Conservation (phyloP, 2,888 invertebrate genomes). For the Orthosia incerta region DNA sequence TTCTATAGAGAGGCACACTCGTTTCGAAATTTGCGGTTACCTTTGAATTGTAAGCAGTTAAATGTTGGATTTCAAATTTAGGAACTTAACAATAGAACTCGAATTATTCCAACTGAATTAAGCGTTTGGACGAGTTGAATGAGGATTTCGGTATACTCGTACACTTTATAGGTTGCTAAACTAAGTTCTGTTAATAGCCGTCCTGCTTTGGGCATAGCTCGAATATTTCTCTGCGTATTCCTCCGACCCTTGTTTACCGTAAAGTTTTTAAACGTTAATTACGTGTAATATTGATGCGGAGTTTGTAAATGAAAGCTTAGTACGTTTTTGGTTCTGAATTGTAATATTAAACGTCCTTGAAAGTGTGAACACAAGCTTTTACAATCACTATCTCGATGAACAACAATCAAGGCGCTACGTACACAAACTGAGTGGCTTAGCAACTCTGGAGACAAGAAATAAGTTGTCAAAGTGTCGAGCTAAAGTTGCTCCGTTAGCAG, state of each 20-base stretch:
- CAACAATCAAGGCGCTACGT: conserved; percentile 83
- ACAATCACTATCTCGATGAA: conserved; percentile 73
- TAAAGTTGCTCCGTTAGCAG: conserved; percentile 88
- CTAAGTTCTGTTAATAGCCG: conserved; percentile 84
- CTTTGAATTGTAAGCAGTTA: conserved; percentile 90
- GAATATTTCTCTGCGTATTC: conserved; percentile 77
- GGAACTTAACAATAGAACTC: conserved; percentile 89
- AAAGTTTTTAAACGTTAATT: conserved; percentile 68
- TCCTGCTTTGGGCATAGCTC: conserved; percentile 79
- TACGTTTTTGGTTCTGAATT: conserved; percentile 53
- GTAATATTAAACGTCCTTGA: conserved; percentile 60
- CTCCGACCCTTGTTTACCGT: conserved; percentile 69
- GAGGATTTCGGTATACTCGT: conserved; percentile 87
- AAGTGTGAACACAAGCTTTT: conserved; percentile 62
- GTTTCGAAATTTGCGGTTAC: conserved; percentile 89
- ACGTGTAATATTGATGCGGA: conserved; percentile 57
- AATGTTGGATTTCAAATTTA: conserved; percentile 89
- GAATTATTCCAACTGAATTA: conserved; percentile 89
- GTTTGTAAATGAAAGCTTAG: conserved; percentile 43
- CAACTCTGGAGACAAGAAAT: conserved; percentile 88
- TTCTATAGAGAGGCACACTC: conserved; percentile 87
- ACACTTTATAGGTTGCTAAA: conserved; percentile 84
- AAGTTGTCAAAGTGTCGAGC: conserved; percentile 90
- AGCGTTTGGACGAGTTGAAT: conserved; percentile 87
- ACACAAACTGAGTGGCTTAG: conserved; percentile 86